Conservation (phyloP, 1,140 invertebrate genomes). For the Bursaphelenchus mucronatus region DNA sequence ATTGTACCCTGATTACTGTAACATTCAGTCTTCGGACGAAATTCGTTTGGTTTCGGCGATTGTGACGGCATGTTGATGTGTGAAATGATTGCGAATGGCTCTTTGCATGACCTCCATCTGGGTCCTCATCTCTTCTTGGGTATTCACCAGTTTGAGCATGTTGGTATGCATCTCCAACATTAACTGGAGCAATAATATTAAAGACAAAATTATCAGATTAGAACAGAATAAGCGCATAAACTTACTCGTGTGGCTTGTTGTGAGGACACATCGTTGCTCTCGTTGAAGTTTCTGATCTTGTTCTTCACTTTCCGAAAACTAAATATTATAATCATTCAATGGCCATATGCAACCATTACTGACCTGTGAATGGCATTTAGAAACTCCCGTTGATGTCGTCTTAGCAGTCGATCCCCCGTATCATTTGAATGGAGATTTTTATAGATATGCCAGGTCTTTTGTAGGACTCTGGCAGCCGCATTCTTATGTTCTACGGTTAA, state of each 20-base stretch:
- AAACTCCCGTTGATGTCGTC: constrained; percentile 55
- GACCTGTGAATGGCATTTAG: constrained; percentile 55
- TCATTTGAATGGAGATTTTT: constrained; percentile 43
- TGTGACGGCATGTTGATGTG: constrained; percentile 5
- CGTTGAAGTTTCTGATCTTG: constrained; percentile 55
- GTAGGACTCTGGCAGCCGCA: constrained; percentile 55
- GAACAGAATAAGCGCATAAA: not conserved
- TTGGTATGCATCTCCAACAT: constrained; percentile 58
- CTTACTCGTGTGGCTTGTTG: constrained; percentile 56
- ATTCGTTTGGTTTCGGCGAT: too few species aligned
- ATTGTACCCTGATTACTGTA: too few species aligned
- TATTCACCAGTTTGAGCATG: constrained; percentile 49
- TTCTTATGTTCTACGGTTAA: constrained; percentile 53
- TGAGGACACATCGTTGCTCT: constrained; percentile 46
- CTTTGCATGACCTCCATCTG: constrained; percentile 58
- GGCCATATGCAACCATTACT: not conserved
- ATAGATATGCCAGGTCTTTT: constrained; percentile 60
- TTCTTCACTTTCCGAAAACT: constrained; percentile 59
- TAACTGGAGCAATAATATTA: constrained; percentile 32
- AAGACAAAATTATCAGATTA: not conserved
- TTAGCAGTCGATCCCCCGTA: constrained; percentile 39
- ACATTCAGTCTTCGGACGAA: too few species aligned
- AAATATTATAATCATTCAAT: constrained; percentile 16
- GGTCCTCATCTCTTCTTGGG: constrained; percentile 59
- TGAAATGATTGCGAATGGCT: constrained; percentile 57